Conservation (phyloP, 2,888 invertebrate species). For the Phortica okadai region DNA sequence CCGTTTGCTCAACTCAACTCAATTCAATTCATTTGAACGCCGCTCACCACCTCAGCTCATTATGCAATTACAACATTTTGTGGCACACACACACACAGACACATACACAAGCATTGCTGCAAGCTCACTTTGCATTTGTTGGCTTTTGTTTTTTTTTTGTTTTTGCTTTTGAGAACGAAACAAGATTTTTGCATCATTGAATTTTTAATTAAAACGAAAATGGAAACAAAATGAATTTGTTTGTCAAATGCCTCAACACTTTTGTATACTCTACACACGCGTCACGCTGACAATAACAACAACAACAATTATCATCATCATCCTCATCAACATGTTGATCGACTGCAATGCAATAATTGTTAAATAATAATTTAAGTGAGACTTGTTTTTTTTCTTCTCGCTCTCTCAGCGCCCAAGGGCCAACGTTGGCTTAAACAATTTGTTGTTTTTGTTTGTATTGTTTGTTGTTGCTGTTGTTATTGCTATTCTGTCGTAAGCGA, state of each 20-base stretch:
- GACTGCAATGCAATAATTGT: neutral
- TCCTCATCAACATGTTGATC: neutral
- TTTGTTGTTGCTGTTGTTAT: neutral
- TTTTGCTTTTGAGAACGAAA: too few species aligned
- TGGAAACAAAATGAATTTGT: too few species aligned
- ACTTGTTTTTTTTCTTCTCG: too few species aligned
- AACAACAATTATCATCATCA: neutral
- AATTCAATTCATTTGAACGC: neutral
- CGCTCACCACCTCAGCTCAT: neutral
- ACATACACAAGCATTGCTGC: neutral
- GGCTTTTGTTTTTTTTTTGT: neutral
- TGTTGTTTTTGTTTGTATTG: neutral
- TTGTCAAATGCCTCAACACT: too few species aligned
- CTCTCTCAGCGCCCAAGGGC: neutral
- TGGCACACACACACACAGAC: neutral
- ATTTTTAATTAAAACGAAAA: too few species aligned
- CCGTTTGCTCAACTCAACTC: neutral
- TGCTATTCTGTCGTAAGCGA: neutral
- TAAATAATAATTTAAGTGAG: neutral
- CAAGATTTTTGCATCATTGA: too few species aligned
- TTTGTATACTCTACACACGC: too few species aligned
- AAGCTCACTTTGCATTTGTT: neutral
- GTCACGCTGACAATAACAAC: neutral
- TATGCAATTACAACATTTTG: constrained; percentile 16
- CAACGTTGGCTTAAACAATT: neutral